phyloP scores from a whole-genome alignment of 2,797 vertebrate genomes.

The Onychomys leucogaster region DNA sequence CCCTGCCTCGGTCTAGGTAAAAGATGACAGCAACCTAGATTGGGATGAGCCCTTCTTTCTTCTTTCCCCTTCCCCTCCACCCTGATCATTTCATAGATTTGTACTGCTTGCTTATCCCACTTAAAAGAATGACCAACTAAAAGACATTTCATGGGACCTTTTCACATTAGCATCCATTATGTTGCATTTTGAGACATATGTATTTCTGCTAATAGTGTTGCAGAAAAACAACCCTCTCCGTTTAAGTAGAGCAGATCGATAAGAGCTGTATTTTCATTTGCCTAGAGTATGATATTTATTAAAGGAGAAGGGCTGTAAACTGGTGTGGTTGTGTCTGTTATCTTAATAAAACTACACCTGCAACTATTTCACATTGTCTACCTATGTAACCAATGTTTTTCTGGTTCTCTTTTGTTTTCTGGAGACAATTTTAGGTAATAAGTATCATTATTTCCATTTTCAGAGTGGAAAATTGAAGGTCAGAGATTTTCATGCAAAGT shows the following conservation, averaged over 20 bases:
- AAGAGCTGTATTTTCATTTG: conserved; percentile 49
- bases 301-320: conserved; percentile 28
- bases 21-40: not conserved
- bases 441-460: conserved; percentile 26
- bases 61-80: too few species aligned
- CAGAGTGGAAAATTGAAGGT: not conserved
- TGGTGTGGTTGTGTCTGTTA: not conserved
- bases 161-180: not conserved
- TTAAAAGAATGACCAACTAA: not conserved
- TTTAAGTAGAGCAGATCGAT: conserved; percentile 4
- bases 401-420: not conserved
- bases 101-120: not conserved
- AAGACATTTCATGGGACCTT: not conserved
- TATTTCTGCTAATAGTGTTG: not conserved
- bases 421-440: not conserved
- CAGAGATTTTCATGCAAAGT: not conserved
- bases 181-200: not conserved
- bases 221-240: conserved; percentile 27
- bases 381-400: not conserved
- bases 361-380: not conserved
- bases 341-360: conserved; percentile 54
- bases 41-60: not conserved
- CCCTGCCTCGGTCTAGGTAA: too few species aligned
- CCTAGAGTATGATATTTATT: conserved; percentile 53
- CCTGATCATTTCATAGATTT: not conserved